Base-by-base conservation (phyloP, 1,140 invertebrate genomes). In the Nomia melanderi region DNA sequence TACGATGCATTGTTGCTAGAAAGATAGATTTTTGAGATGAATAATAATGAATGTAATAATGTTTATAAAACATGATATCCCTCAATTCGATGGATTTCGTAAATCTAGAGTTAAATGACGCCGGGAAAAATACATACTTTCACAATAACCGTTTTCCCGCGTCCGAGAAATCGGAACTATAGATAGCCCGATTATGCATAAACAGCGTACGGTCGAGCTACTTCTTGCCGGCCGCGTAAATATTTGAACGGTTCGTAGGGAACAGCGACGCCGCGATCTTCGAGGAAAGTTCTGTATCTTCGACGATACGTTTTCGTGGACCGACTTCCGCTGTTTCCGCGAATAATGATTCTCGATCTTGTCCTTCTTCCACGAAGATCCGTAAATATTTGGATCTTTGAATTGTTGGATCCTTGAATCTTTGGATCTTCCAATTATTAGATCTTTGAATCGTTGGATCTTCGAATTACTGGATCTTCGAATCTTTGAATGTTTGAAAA, bases 191-290 rank as follows among this genome's bases (percentile, higher is more conserved):
- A 65, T 31, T 65, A n/a, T 17, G 27, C 41, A n/a, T 8, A n/a
- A n/a, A 7, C 39, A 6, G 29, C 33, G 33, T 41, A 11, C 7
- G 11, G 2, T 31, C 23, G 3, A 36, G 23, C 65, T 14, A 14
- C 12, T 31, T 67, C 31, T n/a, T 36, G 17, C 23, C 44, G 44
- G 29, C 2, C 44, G 20, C 29, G 17, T 67, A 44, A 53, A 67
- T 67, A 67, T 67, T 67, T 67, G n/a, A 67, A 67, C 23, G 23
- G 31, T 54, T 44, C 27, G 31, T 20, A 53, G 4, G n/a, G 23
- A 53, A 67, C 31, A 5, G 33, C 12, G 12, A 4, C 31, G 31
- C 29, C 31, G 47, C 5, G 17, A 66, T 53, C 29, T 50, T 66
- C 29, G 64, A 29, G 47, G 44, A 66, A 66, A 25, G 29, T 64